Evolutionary conservation across 1,140 invertebrate genomes (phyloP).

Genomic region (Macrosteles quadrilineatus): DNA sequence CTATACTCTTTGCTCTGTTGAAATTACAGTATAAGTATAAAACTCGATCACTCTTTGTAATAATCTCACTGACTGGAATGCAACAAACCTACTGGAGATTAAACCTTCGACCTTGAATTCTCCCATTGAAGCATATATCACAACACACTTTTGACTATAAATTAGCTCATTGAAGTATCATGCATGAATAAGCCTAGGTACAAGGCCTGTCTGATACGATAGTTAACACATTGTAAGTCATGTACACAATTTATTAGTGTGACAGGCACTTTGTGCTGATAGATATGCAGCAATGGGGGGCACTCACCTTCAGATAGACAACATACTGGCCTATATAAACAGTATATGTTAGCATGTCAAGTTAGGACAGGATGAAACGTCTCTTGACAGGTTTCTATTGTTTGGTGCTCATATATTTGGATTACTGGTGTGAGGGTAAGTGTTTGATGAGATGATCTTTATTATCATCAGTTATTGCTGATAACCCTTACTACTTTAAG

Average conservation of each 20-base stretch:
- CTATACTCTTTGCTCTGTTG: no score
- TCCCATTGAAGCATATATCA: no score
- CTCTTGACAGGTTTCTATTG: background rate
- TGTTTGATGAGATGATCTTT: background rate
- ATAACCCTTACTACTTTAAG: background rate
- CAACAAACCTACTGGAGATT: no score
- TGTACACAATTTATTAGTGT: constrained; percentile 16
- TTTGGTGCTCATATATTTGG: background rate
- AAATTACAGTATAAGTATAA: no score
- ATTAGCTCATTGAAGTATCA: constrained; percentile 4
- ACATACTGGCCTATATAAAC: constrained; percentile 14
- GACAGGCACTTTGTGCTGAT: background rate
- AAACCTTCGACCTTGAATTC: no score
- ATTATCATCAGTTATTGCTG: background rate
- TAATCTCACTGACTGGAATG: no score
- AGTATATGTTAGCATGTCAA: constrained; percentile 8
- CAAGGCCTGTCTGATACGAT: background rate
- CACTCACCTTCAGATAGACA: background rate
- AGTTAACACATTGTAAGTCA: constrained; percentile 16
- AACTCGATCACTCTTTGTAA: no score
- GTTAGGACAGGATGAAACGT: background rate
- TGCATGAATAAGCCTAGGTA: background rate
- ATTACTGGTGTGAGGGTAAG: background rate
- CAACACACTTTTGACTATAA: constrained; percentile 13
- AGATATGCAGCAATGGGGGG: constrained; percentile 9